Evolutionary conservation across 2,888 invertebrate species (phyloP).

Genomic region (Amphimallon solstitiale): DNA sequence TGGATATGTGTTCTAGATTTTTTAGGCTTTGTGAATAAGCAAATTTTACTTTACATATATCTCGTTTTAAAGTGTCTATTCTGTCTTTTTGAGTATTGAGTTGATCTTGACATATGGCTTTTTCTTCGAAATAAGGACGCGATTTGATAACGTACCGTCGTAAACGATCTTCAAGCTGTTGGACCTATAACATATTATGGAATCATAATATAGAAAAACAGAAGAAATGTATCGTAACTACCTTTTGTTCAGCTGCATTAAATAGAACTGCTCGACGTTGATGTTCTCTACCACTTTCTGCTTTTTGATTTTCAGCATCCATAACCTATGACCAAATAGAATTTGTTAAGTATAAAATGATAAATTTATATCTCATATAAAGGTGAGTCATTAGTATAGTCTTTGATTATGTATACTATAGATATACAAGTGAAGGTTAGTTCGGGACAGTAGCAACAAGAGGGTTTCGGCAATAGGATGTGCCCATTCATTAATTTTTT

Average conservation of each 20-base stretch:
- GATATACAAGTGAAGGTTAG: no score
- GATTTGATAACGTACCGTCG: slow-evolving; percentile 87
- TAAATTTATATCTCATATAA: slow-evolving; percentile 22
- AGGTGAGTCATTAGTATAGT: no score
- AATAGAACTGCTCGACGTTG: slow-evolving; percentile 83
- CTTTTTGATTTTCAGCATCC: slow-evolving; percentile 92
- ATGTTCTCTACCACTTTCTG: slow-evolving; percentile 89
- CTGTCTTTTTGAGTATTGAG: slow-evolving; percentile 85
- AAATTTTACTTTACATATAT: slow-evolving; percentile 81
- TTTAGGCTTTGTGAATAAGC: slow-evolving; percentile 85
- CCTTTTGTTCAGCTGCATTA: slow-evolving; percentile 82
- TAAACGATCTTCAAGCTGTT: slow-evolving; percentile 83
- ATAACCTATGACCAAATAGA: slow-evolving; percentile 84
- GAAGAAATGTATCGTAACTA: slow-evolving; percentile 51
- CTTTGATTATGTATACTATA: no score
- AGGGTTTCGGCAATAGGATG: no score
- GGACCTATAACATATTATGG: slow-evolving; percentile 65
- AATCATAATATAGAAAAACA: neutral
- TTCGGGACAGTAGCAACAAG: no score
- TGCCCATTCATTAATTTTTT: no score
- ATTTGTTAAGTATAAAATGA: no score
- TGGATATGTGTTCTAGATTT: slow-evolving; percentile 89
- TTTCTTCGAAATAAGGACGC: slow-evolving; percentile 91
- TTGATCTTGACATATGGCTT: slow-evolving; percentile 86
- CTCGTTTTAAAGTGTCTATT: slow-evolving; percentile 82